Percentiles rank a stretch among this genome's conserved stretches.
Conservation (phyloP, 2,888 invertebrate genomes). For the Ornithoptera priamus region DNA sequence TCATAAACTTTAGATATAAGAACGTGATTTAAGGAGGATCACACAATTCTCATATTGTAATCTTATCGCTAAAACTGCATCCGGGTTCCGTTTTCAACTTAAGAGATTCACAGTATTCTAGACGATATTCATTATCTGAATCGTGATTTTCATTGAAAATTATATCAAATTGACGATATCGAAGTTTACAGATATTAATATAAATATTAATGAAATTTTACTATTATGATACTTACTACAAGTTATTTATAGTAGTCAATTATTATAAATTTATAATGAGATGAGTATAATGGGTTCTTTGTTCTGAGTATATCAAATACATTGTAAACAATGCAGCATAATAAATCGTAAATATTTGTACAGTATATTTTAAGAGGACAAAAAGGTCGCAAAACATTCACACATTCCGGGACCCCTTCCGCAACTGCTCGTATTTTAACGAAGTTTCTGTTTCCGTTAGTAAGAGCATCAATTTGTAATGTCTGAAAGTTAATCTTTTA, state of each 20-base stretch:
- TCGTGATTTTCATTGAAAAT: too few relatives aligned
- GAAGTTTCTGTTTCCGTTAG: neutral
- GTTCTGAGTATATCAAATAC: neutral
- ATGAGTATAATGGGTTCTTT: neutral
- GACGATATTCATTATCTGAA: too few relatives aligned
- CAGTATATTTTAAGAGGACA: neutral
- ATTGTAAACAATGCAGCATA: neutral
- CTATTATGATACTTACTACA: neutral
- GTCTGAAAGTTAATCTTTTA: conserved; percentile 14
- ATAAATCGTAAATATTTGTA: neutral
- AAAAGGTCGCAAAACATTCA: conserved; percentile 1
- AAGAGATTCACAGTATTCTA: too few relatives aligned
- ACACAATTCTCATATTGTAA: too few relatives aligned
- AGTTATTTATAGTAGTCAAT: neutral
- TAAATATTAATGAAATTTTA: neutral
- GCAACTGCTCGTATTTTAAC: neutral
- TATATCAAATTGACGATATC: too few relatives aligned
- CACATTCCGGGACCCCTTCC: neutral
- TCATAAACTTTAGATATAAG: too few relatives aligned
- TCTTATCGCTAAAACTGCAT: too few relatives aligned
- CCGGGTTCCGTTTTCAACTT: too few relatives aligned
- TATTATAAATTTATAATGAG: neutral
- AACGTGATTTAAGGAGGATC: too few relatives aligned
- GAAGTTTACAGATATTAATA: too few relatives aligned
- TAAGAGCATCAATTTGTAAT: conserved; percentile 13